Base-by-base conservation (phyloP, 2,797 vertebrate genomes). In the Cygnus olor region DNA sequence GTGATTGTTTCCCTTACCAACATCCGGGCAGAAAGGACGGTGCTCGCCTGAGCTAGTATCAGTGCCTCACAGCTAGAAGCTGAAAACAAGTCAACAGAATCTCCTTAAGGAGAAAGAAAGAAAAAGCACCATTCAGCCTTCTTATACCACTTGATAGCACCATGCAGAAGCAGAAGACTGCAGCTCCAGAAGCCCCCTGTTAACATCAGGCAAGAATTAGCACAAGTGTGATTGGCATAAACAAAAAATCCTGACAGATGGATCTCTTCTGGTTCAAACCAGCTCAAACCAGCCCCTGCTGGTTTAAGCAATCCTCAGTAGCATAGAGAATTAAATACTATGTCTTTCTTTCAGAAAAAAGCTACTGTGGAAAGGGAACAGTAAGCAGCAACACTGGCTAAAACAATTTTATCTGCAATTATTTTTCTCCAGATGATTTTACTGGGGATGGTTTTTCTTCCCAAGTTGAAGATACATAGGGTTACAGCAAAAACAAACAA, bases 41-140 rank as follows among this genome's bases (percentile, higher is more conserved):
- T 42, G 60, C 61, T 96, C 90, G 92, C 72, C 90, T 92, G 76
- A 93, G 66, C 74, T 42, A 89, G 54, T 58, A 89, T 74, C n/a
- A 77, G 70, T 76, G 72, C 70, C 90, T 85, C 10, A 5, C 71
- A 91, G 65, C 64, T 70, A 76, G 68, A 92, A 61, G 83, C 10
- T 90, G 89, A 92, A 89, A 92, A 83, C 42, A 69, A 66, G 34
- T 88, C 76, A 85, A 79, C 12, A 73, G 36, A 45, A 94, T 53
- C 60, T 89, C 72, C 65, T 90, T 68, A 22, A 83, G 22, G 45
- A 93, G 49, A 74, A 92, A 80, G 60, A 72, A 84, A 60, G 30
- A 70, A 83, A 95, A 88, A 93, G 87, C 84, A 95, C 69, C 76
- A 66, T 77, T 95, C 65, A 51, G 60, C 24, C 77, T 92, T 84